Percentiles rank a stretch among this genome's conserved stretches.
These are phyloP conservation scores for Coleophora flavipennella DNA, from an alignment of 2,888 invertebrate genomes.

Conservation along the genomic window DNA sequence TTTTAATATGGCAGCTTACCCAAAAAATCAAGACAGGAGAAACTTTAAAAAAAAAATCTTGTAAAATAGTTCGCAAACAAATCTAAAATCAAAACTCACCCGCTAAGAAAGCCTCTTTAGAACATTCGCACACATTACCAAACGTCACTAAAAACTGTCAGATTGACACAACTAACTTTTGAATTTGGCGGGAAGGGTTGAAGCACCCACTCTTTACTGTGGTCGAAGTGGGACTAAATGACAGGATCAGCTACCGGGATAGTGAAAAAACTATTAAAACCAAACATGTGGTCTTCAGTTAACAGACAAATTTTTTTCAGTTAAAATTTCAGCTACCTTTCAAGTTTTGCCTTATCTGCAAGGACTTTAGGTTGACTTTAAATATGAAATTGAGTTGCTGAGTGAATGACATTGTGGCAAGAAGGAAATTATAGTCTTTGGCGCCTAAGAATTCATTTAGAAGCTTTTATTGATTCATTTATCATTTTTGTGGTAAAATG, in stretches of 20 bases:
- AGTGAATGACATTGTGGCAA: neutral
- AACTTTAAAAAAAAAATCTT: too few relatives aligned
- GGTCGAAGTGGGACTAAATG: conserved; percentile 43
- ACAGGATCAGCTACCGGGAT: conserved; percentile 35
- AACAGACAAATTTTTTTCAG: conserved; percentile 11
- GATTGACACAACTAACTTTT: conserved; percentile 39
- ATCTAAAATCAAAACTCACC: too few relatives aligned
- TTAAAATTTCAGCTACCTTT: neutral
- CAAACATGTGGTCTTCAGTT: conserved; percentile 21
- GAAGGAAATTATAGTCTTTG: conserved; percentile 32
- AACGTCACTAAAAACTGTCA: conserved; percentile 41
- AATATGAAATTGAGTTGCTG: neutral
- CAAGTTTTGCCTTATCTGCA: neutral
- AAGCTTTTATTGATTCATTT: conserved; percentile 36
- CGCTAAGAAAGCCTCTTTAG: conserved; percentile 7
- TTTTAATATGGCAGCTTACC: too few relatives aligned
- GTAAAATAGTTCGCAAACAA: too few relatives aligned
- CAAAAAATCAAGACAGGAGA: too few relatives aligned
- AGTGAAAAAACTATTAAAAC: conserved; percentile 42
- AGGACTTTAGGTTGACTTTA: conserved; percentile 6
- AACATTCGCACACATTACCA: conserved; percentile 19
- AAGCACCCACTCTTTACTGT: conserved; percentile 39
- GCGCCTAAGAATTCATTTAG: conserved; percentile 35
- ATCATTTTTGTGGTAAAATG: conserved; percentile 21
- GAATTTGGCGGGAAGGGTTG: conserved; percentile 13